These are phyloP conservation scores for Bothrops alternatus DNA, from an alignment of 2,797 vertebrate genomes.

Conservation along the genomic window DNA sequence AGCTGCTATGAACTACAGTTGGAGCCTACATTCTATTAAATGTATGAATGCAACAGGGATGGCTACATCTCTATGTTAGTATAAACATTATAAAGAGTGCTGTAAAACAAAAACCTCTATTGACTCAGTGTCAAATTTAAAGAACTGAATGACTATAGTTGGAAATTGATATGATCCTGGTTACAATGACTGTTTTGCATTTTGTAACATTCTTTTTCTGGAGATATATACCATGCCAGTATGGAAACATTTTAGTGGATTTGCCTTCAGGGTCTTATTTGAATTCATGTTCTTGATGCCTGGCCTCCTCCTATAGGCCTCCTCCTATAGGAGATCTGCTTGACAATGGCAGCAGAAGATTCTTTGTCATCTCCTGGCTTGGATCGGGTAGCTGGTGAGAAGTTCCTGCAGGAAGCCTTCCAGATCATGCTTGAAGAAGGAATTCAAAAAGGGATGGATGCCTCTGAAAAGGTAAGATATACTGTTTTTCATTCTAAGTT, in stretches of 20 bases:
- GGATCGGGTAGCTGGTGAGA: constrained; percentile 69
- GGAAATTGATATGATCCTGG: not conserved
- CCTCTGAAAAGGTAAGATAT: constrained; percentile 76
- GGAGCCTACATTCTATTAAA: not conserved
- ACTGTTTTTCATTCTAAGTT: not conserved
- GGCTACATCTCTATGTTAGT: not conserved
- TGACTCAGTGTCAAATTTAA: not conserved
- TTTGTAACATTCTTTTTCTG: not conserved
- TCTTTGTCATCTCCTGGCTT: constrained; percentile 30
- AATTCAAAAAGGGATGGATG: constrained; percentile 77
- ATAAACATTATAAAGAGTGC: not conserved
- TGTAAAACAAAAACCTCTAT: not conserved
- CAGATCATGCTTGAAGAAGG: constrained; percentile 79
- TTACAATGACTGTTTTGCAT: not conserved
- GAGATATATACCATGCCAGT: not conserved
- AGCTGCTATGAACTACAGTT: not conserved
- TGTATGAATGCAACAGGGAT: not conserved
- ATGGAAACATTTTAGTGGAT: not conserved
- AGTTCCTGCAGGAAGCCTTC: constrained; percentile 78
- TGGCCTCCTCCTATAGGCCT: not conserved
- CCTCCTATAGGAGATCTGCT: too few relatives aligned
- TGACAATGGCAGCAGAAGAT: constrained; percentile 55
- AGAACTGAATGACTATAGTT: not conserved
- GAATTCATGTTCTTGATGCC: not conserved
- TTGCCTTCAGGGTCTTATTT: not conserved